Conservation (phyloP, 2,888 invertebrate genomes). For the Acronicta psi region DNA sequence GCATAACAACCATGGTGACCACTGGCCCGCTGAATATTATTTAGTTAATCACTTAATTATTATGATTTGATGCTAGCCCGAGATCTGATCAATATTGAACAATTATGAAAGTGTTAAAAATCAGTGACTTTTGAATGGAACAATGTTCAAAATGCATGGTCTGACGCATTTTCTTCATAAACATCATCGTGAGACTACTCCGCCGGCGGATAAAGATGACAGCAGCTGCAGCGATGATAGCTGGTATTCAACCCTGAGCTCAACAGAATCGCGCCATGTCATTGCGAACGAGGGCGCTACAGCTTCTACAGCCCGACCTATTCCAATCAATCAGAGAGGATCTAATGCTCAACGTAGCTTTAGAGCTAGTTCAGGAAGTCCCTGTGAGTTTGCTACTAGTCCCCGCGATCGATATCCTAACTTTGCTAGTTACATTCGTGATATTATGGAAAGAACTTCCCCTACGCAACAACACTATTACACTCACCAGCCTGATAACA, state of each 20-base stretch:
- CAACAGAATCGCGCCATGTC: constrained; percentile 65
- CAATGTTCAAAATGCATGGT: constrained; percentile 80
- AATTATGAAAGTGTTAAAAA: constrained; percentile 31
- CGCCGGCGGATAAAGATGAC: constrained; percentile 77
- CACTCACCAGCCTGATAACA: constrained; percentile 71
- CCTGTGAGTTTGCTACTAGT: constrained; percentile 79
- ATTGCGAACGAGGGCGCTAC: constrained; percentile 61
- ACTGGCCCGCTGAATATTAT: constrained; percentile 11
- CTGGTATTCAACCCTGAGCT: constrained; percentile 79
- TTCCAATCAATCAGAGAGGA: constrained; percentile 73
- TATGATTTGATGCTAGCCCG: constrained; percentile 36
- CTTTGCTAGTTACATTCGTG: constrained; percentile 84
- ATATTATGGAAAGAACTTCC: constrained; percentile 73
- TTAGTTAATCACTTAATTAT: constrained; percentile 5
- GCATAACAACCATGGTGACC: constrained; percentile 10
- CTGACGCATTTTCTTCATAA: constrained; percentile 82
- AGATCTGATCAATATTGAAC: constrained; percentile 57
- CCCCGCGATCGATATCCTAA: constrained; percentile 82
- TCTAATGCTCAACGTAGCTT: constrained; percentile 71
- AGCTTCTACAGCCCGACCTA: constrained; percentile 57
- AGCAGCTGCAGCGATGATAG: constrained; percentile 80
- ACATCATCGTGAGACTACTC: constrained; percentile 75
- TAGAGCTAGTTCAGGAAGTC: constrained; percentile 69
- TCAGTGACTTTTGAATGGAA: constrained; percentile 45
- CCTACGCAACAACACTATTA: constrained; percentile 68